Percentiles rank a stretch among this genome's conserved stretches.
Conservation (phyloP, 2,113 vertebrate species). For the Malurus melanocephalus region DNA sequence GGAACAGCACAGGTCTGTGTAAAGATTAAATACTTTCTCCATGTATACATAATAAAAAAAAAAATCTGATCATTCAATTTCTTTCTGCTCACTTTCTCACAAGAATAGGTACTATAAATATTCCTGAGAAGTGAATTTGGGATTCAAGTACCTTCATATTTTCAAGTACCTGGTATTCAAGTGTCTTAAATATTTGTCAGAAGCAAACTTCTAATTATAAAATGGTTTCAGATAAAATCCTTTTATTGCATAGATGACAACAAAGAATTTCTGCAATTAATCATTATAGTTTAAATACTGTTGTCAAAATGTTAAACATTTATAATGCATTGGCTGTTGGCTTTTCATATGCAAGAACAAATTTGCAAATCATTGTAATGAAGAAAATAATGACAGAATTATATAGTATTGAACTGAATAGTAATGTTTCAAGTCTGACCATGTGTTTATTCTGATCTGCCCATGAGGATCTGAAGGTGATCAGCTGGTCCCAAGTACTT, state of each 20-base stretch:
- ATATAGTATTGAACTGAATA: not conserved
- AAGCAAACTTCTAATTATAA: not conserved
- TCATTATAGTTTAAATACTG: not conserved
- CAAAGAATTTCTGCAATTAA: not conserved
- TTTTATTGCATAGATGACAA: not conserved
- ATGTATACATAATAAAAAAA: not conserved
- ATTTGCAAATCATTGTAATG: not conserved
- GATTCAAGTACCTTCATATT: not conserved
- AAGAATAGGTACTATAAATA: not conserved
- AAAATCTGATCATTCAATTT: not conserved
- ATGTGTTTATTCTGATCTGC: not conserved
- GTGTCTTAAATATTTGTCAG: not conserved
- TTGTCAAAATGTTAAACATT: not conserved
- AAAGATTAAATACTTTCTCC: not conserved
- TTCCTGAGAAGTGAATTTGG: not conserved
- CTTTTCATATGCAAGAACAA: not conserved
- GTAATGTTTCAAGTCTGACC: not conserved
- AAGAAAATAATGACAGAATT: not conserved
- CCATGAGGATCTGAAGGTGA: not conserved
- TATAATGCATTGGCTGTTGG: not conserved
- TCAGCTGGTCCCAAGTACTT: not conserved
- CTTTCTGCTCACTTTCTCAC: not conserved
- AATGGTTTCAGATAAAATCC: not conserved
- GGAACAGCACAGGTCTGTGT: not conserved
- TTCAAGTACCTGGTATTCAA: not conserved